Evolutionary conservation across 2,797 vertebrate species (phyloP), one percentile per base, ranked within the genome.

Genomic region (Pagetopsis macropterus): DNA sequence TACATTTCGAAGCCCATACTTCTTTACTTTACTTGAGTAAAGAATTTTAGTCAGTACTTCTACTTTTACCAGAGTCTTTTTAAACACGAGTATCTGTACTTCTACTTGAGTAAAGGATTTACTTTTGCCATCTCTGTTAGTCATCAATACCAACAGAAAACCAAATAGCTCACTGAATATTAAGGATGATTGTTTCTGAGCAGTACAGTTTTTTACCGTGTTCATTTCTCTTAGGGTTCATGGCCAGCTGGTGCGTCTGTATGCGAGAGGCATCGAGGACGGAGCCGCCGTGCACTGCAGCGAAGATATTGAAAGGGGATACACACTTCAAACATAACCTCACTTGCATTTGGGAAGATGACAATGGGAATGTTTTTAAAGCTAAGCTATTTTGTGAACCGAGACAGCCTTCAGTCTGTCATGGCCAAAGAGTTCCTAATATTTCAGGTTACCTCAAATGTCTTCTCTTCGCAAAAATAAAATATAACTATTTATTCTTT

Each of bases 261-360:
- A 94, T n/a, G 94, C 95, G 55, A 76, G 95, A 48, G 95, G 95
- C 54, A 94, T 95, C 1, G 94, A 95, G 75, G 90, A 94, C 0
- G 51, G 69, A 66, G 64, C 81, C 13, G 72, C 81, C 0, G 9
- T 70, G 45, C 65, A 64, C 67, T 65, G 62, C 73, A 64, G n/a
- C 8, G 57, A 87, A 43, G 76, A 77, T 66, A 59, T 45, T 17
- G 82, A 83, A 62, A 81, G 76, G 44, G 84, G 45, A 67, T 84
- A 70, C 70, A 81, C 82, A 10, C 49, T 64, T 19, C 60, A 78
- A 15, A 70, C 60, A 45, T 33, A 75, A 21, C 63, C 27, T 61
- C 3, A 52, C 13, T 11, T 63, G 15, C 40, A 55, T 13, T 31
- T 62, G 56, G 21, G 16, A 52, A 31, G 2, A 58, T 27, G 49